A percentile compares a stretch with the other conserved stretches of the same genome.
Conservation (phyloP, 2,888 invertebrate genomes). For the Rhynchonema sp. region DNA sequence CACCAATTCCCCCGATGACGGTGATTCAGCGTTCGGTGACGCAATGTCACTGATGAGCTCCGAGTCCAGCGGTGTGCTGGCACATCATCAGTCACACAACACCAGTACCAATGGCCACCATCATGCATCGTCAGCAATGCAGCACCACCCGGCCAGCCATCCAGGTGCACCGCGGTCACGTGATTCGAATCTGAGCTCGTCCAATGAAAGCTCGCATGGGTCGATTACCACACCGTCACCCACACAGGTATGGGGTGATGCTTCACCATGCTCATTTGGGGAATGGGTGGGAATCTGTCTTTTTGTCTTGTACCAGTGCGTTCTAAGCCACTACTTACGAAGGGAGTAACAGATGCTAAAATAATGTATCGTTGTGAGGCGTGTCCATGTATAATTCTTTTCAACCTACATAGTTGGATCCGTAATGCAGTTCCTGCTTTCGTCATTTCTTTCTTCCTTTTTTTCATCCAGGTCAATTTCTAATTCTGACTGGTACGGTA, state of each 20-base stretch:
- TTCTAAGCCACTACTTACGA: too few species aligned
- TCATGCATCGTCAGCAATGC: neutral
- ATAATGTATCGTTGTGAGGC: too few species aligned
- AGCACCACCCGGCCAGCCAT: neutral
- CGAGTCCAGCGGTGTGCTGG: constrained; percentile 49
- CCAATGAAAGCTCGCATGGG: constrained; percentile 17
- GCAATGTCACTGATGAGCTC: constrained; percentile 77
- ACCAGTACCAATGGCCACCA: neutral
- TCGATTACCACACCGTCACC: constrained; percentile 22
- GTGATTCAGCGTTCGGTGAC: constrained; percentile 94
- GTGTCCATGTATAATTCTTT: too few species aligned
- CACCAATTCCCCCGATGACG: constrained; percentile 39
- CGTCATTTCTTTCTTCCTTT: too few species aligned
- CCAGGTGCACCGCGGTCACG: constrained; percentile 5
- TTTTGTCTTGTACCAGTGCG: too few species aligned
- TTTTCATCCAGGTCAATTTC: too few species aligned
- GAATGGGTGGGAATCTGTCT: too few species aligned
- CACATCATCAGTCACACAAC: constrained; percentile 39
- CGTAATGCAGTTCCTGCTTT: too few species aligned
- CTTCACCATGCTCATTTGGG: too few species aligned
- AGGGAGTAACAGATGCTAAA: too few species aligned
- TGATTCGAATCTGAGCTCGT: constrained; percentile 18
- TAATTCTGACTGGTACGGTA: too few species aligned
- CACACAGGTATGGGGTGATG: constrained; percentile 15
- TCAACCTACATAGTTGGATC: too few species aligned